Percentiles rank a stretch among this genome's conserved stretches.
Conservation (phyloP, 2,113 vertebrate genomes). For the Cyrtonyx montezumae region DNA sequence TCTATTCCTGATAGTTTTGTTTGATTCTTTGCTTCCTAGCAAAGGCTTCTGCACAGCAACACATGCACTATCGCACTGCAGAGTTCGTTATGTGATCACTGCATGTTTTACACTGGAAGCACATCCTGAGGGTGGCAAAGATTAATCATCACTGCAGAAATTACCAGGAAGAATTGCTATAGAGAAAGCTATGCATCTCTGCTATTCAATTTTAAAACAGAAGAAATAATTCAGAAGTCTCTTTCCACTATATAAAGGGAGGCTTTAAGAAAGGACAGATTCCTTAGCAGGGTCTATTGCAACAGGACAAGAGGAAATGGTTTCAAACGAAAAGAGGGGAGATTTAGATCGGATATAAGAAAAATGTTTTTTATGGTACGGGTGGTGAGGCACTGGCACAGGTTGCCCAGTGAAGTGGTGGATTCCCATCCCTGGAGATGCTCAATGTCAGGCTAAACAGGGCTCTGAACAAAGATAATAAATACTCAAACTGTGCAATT, state of each 20-base stretch:
- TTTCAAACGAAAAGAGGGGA: no score
- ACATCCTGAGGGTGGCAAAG: neutral
- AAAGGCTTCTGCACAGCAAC: neutral
- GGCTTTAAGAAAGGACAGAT: no score
- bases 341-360: no score
- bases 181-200: neutral
- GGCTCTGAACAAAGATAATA: neutral
- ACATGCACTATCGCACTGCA: neutral
- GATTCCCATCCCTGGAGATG: no score
- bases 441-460: no score
- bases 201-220: neutral
- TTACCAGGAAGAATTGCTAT: neutral
- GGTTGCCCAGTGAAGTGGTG: no score
- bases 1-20: neutral
- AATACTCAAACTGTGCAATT: neutral
- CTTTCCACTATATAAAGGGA: no score
- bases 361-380: no score
- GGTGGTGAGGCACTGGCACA: no score
- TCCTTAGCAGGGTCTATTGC: no score
- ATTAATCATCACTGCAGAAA: neutral
- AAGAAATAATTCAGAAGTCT: neutral
- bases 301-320: no score
- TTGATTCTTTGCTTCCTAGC: neutral
- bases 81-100: neutral
- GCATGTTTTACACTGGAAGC: neutral